Base-by-base conservation (phyloP, 2,888 invertebrate genomes). In the Serripes groenlandicus region DNA sequence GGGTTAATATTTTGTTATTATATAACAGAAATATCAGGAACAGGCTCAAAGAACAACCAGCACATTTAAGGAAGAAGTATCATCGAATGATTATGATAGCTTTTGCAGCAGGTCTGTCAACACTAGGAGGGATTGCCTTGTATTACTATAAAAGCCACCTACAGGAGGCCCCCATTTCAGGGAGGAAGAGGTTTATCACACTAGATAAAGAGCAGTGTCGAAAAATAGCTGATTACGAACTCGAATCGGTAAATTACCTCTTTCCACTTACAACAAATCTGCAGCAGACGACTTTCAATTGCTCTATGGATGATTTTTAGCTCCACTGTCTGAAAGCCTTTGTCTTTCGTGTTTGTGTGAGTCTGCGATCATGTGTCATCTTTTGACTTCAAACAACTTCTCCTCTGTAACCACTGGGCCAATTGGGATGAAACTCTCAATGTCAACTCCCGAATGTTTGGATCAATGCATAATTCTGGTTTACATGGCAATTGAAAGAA, bases 111-210 rank as follows among this genome's bases (percentile, higher is more conserved):
- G 26, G 52, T 7, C 7, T 79, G 9, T 37, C 37, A 0, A 7
- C 75, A 21, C 23, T 49, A 0, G 28, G 37, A 3, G 58, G 49
- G 21, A 9, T 69, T 3, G 30, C 62, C 15, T 23, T n/a, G 3
- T 15, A 69, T 1, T 91, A 94, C 88, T 95, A 95, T 85, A 52
- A 88, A 32, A 91, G 91, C 11, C 96, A 96, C 89, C 76, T 96
- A 18, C 94, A 96, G 88, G 95, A 93, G 66, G 95, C 96, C 42
- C 96, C 96, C 0, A 86, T 96, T 58, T 96, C 96, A 2, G 94
- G 95, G 18, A 93, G 96, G 64, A 94, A 93, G 77, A 93, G 96
- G 76, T 96, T 96, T 85, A 94, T 96, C 32, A 94, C 95, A 7
- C 95, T 96, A 79, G 95, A 94, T 23, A 89, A 93, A 76, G 93